Conservation (phyloP, 2,888 invertebrate genomes). For the Arctia plantaginis region DNA sequence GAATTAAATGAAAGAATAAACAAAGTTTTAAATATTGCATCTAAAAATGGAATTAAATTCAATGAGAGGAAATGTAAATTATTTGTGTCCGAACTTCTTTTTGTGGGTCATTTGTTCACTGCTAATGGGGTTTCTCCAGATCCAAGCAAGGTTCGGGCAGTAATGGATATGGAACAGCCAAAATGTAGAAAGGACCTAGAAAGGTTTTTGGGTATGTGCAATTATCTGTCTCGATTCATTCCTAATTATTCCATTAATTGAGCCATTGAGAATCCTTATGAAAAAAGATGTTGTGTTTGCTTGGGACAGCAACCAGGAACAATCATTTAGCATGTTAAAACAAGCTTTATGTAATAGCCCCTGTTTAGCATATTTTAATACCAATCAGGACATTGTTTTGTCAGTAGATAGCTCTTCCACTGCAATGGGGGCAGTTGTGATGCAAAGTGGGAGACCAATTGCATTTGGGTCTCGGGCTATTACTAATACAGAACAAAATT, state of each 20-base stretch:
- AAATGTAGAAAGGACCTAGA: background rate
- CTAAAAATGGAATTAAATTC: too few species aligned
- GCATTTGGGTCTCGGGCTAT: conserved; percentile 11
- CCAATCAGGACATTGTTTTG: background rate
- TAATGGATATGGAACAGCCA: conserved; percentile 11
- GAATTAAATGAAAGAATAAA: too few species aligned
- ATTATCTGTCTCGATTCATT: background rate
- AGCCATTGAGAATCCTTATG: background rate
- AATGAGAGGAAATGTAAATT: conserved; percentile 18
- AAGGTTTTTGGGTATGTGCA: conserved; percentile 8
- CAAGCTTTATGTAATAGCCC: background rate
- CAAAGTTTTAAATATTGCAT: too few species aligned
- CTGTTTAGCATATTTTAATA: background rate
- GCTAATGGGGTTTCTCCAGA: conserved; percentile 8
- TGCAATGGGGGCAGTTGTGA: background rate
- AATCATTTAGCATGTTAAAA: background rate
- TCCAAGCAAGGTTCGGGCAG: conserved; percentile 8
- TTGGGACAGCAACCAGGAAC: background rate
- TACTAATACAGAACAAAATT: too few species aligned
- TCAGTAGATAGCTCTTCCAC: background rate
- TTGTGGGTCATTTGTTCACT: conserved; percentile 13
- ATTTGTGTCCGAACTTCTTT: conserved; percentile 3
- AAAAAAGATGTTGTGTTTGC: background rate
- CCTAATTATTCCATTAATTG: background rate
- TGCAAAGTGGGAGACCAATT: conserved; percentile 2